Evolutionary conservation across 2,797 vertebrate species (phyloP), one percentile per base, ranked within the genome.

Genomic region (Mus minutoides): DNA sequence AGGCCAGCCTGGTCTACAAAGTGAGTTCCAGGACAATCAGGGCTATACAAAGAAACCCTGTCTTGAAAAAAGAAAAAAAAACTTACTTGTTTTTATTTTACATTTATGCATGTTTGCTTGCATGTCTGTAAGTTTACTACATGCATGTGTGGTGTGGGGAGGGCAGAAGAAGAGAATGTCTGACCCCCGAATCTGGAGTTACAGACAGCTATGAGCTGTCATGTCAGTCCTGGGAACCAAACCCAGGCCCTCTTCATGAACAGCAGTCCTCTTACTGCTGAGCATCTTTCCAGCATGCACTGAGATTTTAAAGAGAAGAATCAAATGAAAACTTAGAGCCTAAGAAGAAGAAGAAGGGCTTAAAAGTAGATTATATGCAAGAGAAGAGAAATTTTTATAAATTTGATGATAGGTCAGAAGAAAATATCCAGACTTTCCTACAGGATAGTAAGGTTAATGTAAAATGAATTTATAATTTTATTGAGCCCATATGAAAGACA

Each of bases 341-440:
- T 1, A 88, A 84, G 49, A 92, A 88, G 26, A 37, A 11, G 43
- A 31, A 31, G 17, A 83, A 92, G 13, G 19, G 7, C 34, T 92
- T 96, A 83, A 88, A 92, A 93, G 26, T 40, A 94, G 87, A 91
- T 87, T 95, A 88, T 43, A 76, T 17, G 73, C 21, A 94, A 69
- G 24, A 49, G n/a, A 88, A 94, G 49, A 94, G 82, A 91, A 75
- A 60, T 58, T 62, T 60, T 88, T 52, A 60, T 78, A 29, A 96
- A 73, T 10, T 71, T 93, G 67, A 83, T 71, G 43, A 90, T 69
- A 96, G 71, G 11, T 88, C 69, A 85, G 90, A 95, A 96, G 90
- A 80, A 95, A 94, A 92, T 73, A 90, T 13, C 2, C 31, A 77
- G 52, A 82, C 60, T 56, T 91, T 56, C 24, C 40, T 84, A 67